Evolutionary conservation across 2,797 vertebrate species (phyloP).

Genomic region (Rhyacichthys aspro): DNA sequence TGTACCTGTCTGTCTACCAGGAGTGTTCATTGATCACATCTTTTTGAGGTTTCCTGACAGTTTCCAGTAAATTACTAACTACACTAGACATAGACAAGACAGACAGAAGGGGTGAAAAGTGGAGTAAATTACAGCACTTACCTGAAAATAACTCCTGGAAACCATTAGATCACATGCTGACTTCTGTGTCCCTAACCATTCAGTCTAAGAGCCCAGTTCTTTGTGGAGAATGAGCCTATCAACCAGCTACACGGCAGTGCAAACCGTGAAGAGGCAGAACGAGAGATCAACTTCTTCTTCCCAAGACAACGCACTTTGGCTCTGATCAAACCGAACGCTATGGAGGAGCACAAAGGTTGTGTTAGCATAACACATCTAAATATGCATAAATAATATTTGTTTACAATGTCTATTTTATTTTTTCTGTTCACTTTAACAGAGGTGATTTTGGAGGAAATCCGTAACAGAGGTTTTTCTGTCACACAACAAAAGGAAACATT

Average conservation of each 20-base stretch:
- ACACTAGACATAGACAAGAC: conserved; percentile 2
- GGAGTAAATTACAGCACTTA: conserved; percentile 10
- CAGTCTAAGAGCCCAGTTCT: conserved; percentile 85
- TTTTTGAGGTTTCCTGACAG: conserved; percentile 11
- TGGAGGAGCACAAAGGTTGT: conserved; percentile 83
- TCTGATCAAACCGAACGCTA: conserved; percentile 88
- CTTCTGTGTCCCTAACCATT: conserved; percentile 6
- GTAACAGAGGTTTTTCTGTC: conserved; percentile 81
- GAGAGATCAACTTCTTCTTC: conserved; percentile 89
- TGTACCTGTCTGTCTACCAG: conserved; percentile 2
- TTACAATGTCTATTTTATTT: neutral
- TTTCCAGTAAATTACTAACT: conserved; percentile 15
- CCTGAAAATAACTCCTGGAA: conserved; percentile 10
- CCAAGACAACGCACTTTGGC: conserved; percentile 86
- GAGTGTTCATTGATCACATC: conserved; percentile 6
- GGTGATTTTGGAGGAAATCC: conserved; percentile 82
- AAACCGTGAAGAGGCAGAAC: conserved; percentile 73
- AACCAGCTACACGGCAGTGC: conserved; percentile 90
- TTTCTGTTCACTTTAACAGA: conserved; percentile 63
- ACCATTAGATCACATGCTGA: conserved; percentile 9
- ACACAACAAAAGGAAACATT: conserved; percentile 78
- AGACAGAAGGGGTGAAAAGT: conserved; percentile 8
- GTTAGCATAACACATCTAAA: neutral
- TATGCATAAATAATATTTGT: too few relatives aligned
- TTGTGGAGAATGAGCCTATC: conserved; percentile 65